Percentiles rank a stretch among this genome's conserved stretches.
Conservation (phyloP, 1,140 invertebrate genomes). For the Drosophila persimilis region DNA sequence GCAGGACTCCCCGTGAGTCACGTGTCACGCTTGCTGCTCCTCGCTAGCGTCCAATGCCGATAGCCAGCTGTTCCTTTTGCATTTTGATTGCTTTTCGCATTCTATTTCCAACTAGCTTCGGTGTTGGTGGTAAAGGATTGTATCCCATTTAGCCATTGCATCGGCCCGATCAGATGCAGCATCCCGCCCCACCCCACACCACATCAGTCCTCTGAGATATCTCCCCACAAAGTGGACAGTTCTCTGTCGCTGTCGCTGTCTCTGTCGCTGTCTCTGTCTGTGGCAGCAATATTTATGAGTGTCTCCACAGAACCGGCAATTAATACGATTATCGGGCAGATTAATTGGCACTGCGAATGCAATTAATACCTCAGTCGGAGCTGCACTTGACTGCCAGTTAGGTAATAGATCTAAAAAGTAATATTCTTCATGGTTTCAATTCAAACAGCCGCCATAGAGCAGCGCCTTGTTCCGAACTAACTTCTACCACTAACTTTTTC, state of each 20-base stretch:
- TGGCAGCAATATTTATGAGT: conserved; percentile 45
- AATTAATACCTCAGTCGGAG: conserved; percentile 54
- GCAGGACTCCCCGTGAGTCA: no score
- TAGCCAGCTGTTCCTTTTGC: conserved; percentile 20
- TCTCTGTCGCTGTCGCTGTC: background rate
- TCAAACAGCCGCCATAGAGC: no score
- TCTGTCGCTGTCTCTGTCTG: background rate
- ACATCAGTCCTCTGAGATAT: background rate
- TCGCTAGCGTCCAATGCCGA: no score
- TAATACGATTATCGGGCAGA: conserved; percentile 74
- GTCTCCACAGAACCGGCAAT: conserved; percentile 39
- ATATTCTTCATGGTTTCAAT: background rate
- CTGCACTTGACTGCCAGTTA: conserved; percentile 22
- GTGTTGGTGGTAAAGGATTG: background rate
- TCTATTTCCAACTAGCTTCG: conserved; percentile 32
- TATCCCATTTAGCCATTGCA: conserved; percentile 22
- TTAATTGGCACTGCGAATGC: conserved; percentile 68
- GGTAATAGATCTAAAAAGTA: conserved; percentile 8
- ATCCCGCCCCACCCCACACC: conserved; percentile 5
- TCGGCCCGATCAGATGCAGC: conserved; percentile 10
- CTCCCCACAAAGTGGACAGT: conserved; percentile 7
- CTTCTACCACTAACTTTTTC: no score
- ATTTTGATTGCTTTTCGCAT: conserved; percentile 57
- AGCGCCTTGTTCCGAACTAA: no score
- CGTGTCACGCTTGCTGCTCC: background rate